These are phyloP conservation scores for Dendrolimus houi DNA, from an alignment of 2,888 invertebrate genomes.

Conservation along the genomic window DNA sequence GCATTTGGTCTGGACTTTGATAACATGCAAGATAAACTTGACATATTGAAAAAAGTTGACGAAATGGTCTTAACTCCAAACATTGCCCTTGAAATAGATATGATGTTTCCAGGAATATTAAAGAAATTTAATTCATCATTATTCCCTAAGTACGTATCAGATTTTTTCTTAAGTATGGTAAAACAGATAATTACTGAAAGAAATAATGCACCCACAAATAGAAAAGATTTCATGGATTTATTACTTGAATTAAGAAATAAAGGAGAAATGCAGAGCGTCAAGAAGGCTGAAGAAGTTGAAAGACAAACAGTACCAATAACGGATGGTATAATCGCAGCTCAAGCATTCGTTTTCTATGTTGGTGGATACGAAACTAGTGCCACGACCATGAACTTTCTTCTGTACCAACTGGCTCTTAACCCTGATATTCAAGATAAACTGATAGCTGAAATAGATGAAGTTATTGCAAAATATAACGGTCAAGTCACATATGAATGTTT, in stretches of 20 bases:
- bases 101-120: constrained; percentile 38
- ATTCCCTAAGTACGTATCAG: constrained; percentile 20
- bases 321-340: constrained; percentile 41
- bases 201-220: constrained; percentile 24
- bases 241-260: constrained; percentile 31
- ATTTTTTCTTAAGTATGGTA: constrained; percentile 29
- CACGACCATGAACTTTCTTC: constrained; percentile 40
- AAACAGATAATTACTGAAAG: constrained; percentile 25
- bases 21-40: constrained; percentile 14
- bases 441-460: constrained; percentile 32
- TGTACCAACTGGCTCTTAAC: constrained; percentile 45
- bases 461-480: constrained; percentile 29
- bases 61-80: constrained; percentile 12
- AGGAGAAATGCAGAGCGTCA: constrained; percentile 20
- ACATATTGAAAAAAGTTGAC: constrained; percentile 14
- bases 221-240: constrained; percentile 44
- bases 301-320: constrained; percentile 24
- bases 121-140: constrained; percentile 24
- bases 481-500: constrained; percentile 46
- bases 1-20: constrained; percentile 36
- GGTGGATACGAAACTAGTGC: constrained; percentile 64
- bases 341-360: constrained; percentile 54
- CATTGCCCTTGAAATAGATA: constrained; percentile 23
- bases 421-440: constrained; percentile 46
- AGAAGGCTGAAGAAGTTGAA: constrained; percentile 12